Conservation (phyloP, 30 jellyfish, hydroid and myxozoan species). For the Chrysaora quinquecirrha region DNA sequence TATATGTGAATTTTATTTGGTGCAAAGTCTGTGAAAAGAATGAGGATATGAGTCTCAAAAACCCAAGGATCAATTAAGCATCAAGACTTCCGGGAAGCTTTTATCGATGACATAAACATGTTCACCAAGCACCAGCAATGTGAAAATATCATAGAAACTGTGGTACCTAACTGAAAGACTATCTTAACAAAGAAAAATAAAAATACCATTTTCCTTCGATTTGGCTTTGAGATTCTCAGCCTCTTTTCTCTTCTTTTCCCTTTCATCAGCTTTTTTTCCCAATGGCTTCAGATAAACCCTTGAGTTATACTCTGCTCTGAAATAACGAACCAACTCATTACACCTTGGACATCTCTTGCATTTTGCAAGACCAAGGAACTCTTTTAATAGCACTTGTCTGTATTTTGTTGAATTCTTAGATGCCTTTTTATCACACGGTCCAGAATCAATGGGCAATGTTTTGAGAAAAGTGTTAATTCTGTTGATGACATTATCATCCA, state of each 20-base stretch:
- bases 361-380: conserved; percentile 49
- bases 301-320: conserved; percentile 84
- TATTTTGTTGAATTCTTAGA: conserved; percentile 77
- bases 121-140: too few relatives aligned
- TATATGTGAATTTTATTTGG: too few relatives aligned
- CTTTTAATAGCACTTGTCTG: conserved; percentile 67
- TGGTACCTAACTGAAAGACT: too few relatives aligned
- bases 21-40: too few relatives aligned
- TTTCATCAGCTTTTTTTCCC: conserved; percentile 49
- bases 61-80: too few relatives aligned
- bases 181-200: too few relatives aligned
- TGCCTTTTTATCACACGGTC: not conserved
- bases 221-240: not conserved
- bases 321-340: conserved; percentile 49
- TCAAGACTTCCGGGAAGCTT: too few relatives aligned
- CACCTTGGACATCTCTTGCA: conserved; percentile 91
- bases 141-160: too few relatives aligned
- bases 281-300: conserved; percentile 75
- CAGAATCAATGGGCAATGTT: conserved; percentile 9
- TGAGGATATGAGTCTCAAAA: too few relatives aligned
- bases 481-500: conserved; percentile 53
- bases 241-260: conserved; percentile 2
- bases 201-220: not conserved
- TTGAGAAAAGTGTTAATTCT: conserved; percentile 48
- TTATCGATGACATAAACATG: too few relatives aligned